Evolutionary conservation across 2,797 vertebrate species (phyloP).

Genomic region (Syngnathus acus): DNA sequence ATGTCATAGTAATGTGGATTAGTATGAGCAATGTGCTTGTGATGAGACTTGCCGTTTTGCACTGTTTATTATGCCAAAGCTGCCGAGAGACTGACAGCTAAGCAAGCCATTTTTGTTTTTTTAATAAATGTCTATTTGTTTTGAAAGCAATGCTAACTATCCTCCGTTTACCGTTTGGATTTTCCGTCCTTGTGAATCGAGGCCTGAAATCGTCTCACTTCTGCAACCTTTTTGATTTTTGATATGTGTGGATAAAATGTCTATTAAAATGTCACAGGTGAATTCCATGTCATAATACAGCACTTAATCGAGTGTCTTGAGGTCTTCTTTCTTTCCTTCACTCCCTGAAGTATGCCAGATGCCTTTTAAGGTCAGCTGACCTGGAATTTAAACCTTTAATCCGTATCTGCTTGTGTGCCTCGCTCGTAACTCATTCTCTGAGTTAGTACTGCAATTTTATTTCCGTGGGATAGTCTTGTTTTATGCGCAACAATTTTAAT

Average conservation of each 20-base stretch:
- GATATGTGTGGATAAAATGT: slow-evolving; percentile 33
- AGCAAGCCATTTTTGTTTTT: slow-evolving; percentile 4
- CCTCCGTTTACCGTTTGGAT: slow-evolving; percentile 11
- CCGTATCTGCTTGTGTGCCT: neutral
- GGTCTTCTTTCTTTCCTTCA: slow-evolving; percentile 9
- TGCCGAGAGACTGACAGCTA: slow-evolving; percentile 23
- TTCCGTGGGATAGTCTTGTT: neutral
- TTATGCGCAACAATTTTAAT: too few relatives aligned
- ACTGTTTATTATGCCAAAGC: slow-evolving; percentile 21
- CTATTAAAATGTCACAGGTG: slow-evolving; percentile 22
- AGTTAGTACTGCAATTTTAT: neutral
- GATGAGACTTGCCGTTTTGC: slow-evolving; percentile 37
- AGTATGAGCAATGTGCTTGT: slow-evolving; percentile 17
- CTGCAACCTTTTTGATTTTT: slow-evolving; percentile 10
- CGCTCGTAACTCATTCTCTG: neutral
- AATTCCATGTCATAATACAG: slow-evolving; percentile 51
- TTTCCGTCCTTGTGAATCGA: slow-evolving; percentile 31
- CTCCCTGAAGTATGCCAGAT: slow-evolving; percentile 32
- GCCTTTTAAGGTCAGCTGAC: slow-evolving; percentile 45
- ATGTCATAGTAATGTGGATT: neutral
- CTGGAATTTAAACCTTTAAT: slow-evolving; percentile 12
- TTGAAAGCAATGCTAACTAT: slow-evolving; percentile 16
- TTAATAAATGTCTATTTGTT: slow-evolving; percentile 17
- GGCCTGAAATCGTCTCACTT: slow-evolving; percentile 12
- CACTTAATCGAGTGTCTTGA: slow-evolving; percentile 16